Evolutionary conservation across 2,113 vertebrate species (phyloP).

Genomic region (Heterotis niloticus): DNA sequence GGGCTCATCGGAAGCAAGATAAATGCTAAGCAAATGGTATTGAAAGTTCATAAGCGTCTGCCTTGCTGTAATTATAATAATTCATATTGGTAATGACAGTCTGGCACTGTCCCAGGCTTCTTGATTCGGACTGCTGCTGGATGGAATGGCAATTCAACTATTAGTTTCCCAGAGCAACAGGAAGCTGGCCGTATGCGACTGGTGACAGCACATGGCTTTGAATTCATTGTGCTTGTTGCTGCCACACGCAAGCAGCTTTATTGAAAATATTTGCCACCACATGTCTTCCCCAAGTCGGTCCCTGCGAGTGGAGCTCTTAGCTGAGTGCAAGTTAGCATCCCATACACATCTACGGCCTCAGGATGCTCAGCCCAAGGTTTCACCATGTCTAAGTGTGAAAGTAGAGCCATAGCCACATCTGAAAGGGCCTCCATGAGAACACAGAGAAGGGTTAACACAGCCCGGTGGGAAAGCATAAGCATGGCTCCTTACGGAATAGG

Average conservation of each 20-base stretch:
- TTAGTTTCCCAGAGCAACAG: constrained; percentile 60
- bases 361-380: not conserved
- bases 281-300: no score
- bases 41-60: constrained; percentile 6
- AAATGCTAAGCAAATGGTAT: constrained; percentile 26
- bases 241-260: not conserved
- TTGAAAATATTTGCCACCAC: not conserved
- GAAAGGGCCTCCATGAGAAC: no score
- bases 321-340: not conserved
- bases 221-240: constrained; percentile 44
- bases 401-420: not conserved
- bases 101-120: constrained; percentile 49
- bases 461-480: no score
- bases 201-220: constrained; percentile 39
- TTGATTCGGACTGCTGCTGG: constrained; percentile 50
- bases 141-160: constrained; percentile 56
- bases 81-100: constrained; percentile 43
- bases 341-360: not conserved
- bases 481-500: no score
- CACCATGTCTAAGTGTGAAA: not conserved
- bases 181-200: constrained; percentile 52
- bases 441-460: no score
- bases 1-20: constrained; percentile 31
- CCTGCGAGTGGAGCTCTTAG: not conserved
- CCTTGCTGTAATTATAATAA: constrained; percentile 41